Evolutionary conservation across 2,113 vertebrate species (phyloP).

Genomic region (Dolichotis patagonum): DNA sequence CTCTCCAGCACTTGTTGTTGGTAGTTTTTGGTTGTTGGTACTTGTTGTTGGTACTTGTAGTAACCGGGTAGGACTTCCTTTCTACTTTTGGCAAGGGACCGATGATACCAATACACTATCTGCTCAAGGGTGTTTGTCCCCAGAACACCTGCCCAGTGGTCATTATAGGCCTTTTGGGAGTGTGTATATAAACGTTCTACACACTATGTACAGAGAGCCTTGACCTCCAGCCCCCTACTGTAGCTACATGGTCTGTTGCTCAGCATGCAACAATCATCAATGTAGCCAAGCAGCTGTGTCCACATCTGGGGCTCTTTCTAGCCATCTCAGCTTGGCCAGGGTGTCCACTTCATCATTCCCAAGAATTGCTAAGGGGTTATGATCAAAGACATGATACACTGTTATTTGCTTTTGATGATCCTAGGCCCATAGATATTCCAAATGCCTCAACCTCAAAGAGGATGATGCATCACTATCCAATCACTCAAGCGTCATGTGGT

Average conservation of each 20-base stretch:
- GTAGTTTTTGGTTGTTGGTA: no score
- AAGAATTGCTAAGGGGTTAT: neutral
- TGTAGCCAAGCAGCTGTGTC: neutral
- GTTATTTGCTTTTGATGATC: neutral
- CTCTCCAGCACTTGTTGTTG: no score
- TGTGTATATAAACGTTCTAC: neutral
- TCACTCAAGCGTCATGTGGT: neutral
- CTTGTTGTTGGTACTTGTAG: no score
- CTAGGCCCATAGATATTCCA: neutral
- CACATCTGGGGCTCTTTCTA: neutral
- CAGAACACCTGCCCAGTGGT: neutral
- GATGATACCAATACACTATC: neutral
- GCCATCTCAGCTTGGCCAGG: neutral
- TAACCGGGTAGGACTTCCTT: neutral
- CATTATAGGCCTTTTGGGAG: neutral
- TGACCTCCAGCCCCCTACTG: neutral
- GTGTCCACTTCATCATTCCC: neutral
- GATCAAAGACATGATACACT: neutral
- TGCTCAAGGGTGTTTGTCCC: neutral
- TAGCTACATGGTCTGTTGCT: neutral
- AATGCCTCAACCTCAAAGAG: neutral
- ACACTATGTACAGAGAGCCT: neutral
- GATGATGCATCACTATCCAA: neutral
- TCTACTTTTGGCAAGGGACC: neutral
- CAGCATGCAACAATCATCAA: neutral